These are phyloP conservation scores for Salmo trutta DNA, from an alignment of 2,797 vertebrate genomes.

Conservation along the genomic window DNA sequence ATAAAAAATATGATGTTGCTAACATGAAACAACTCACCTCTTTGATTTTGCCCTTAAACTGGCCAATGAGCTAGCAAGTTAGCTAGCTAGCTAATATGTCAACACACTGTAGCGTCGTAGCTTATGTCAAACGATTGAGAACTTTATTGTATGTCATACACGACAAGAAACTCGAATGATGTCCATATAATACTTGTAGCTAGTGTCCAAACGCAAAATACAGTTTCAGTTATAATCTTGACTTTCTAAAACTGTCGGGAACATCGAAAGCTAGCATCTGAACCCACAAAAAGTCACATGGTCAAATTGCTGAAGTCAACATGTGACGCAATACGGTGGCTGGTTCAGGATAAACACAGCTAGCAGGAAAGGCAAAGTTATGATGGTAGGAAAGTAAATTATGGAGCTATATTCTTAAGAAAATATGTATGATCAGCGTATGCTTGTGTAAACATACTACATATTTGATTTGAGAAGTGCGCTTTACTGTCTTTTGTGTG, in stretches of 20 bases:
- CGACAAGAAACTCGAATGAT: conserved; percentile 12
- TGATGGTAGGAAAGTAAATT: conserved; percentile 48
- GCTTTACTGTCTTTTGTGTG: conserved; percentile 28
- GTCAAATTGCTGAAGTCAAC: conserved; percentile 38
- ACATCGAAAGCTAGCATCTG: conserved; percentile 39
- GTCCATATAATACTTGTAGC: not conserved
- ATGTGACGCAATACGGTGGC: conserved; percentile 73
- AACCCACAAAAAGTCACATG: conserved; percentile 51
- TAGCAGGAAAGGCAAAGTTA: conserved; percentile 52
- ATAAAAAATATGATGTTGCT: not conserved
- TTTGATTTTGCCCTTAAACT: conserved; percentile 34
- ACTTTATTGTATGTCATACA: not conserved
- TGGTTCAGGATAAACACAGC: conserved; percentile 5
- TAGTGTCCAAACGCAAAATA: not conserved
- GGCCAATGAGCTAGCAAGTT: conserved; percentile 42
- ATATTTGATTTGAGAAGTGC: not conserved
- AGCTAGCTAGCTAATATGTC: conserved; percentile 31
- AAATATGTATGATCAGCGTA: not conserved
- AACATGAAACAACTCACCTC: conserved; percentile 55
- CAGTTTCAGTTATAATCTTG: conserved; percentile 3
- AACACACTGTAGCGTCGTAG: conserved; percentile 7
- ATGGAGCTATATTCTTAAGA: not conserved
- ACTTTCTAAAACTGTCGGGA: conserved; percentile 31
- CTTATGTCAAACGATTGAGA: conserved; percentile 5
- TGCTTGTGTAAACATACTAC: no score